Base-by-base conservation (phyloP, 2,888 invertebrate species). In the Neoascia interrupta region DNA sequence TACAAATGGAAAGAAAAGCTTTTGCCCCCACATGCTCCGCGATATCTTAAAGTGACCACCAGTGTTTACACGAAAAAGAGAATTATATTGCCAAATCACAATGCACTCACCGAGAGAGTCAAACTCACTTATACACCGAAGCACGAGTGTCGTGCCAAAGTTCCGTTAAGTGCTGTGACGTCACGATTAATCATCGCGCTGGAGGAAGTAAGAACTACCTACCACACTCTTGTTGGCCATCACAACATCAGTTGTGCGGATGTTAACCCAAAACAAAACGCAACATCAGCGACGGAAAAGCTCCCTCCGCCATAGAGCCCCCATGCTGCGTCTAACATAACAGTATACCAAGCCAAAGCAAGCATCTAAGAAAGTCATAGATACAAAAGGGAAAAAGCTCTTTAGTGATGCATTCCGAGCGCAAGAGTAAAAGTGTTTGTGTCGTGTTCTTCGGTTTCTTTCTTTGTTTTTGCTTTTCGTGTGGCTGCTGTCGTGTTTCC, bases 361-460 rank as follows among this genome's bases (percentile, higher is more conserved):
- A 31, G n/a, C 10, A 31, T n/a, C 31, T 8, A 31, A 31, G 47
- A 23, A 61, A 47, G 34, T 13, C 16, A 23, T 16, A 45, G 21
- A 36, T 11, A 21, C 3, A 28, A 58, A 19, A 53, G 21, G 26
- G 21, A 41, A 34, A 41, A 39, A 39, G 16, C 16, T 28, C 36
- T 11, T 8, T n/a, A n/a, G 45, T 18, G 39, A 41, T 79, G 80
- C 80, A 80, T 80, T 80, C 80, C 80, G 23, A 69, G 51, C 68
- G 68, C 68, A 74, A 80, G 80, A 80, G 80, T 80, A 80, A 80
- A 74, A 80, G 80, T 80, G 68, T 53, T 80, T 79, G 23, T 73
- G 43, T 58, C 13, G 31, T 23, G 5, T 16, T 47, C 45, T 31
- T 6, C 21, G 37, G 37, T 34, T 21, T 54, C 45, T 54, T 54